phyloP scores from a whole-genome alignment of 2,797 vertebrate species.

The Tangara arthus region DNA sequence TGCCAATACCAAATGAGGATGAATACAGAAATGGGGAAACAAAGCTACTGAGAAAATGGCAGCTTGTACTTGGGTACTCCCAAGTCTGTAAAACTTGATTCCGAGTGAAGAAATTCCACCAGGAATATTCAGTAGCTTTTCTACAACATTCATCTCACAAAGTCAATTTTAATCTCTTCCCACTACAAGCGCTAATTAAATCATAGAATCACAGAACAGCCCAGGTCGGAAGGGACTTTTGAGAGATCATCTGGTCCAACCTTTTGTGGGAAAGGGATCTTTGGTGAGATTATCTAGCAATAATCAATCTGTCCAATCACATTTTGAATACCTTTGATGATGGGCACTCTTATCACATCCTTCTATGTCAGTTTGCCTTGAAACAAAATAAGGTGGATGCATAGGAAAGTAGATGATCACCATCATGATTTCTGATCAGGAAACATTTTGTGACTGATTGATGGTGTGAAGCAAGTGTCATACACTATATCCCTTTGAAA shows the following conservation, averaged over 20 bases:
- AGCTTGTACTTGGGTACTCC: background rate
- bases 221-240: background rate
- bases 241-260: background rate
- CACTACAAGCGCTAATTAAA: background rate
- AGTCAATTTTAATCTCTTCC: background rate
- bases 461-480: background rate
- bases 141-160: background rate
- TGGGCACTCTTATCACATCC: background rate
- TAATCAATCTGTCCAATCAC: background rate
- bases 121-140: background rate
- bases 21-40: background rate
- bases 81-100: background rate
- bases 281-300: background rate
- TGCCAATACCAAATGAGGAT: background rate
- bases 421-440: background rate
- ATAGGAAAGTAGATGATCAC: background rate
- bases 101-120: background rate
- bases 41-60: background rate
- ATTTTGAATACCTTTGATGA: background rate
- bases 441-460: background rate
- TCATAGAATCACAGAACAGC: background rate
- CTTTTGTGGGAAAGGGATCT: background rate
- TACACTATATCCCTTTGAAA: background rate
- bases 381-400: fast-evolving
- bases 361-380: background rate